Evolutionary conservation across 2,113 vertebrate genomes (phyloP).

Genomic region (Oceanodroma tethys): DNA sequence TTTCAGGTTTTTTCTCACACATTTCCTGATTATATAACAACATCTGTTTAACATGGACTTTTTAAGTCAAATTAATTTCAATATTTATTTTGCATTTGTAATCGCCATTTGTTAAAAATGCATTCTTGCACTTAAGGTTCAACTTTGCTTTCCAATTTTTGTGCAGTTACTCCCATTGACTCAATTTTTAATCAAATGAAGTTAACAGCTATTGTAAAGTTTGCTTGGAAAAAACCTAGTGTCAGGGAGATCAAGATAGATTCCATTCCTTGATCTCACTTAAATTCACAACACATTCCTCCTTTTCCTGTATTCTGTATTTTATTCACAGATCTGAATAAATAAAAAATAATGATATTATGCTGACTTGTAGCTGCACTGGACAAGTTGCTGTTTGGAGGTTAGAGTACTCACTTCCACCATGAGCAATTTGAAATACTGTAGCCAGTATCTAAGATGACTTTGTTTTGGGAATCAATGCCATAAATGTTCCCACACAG

Average conservation of each 20-base stretch:
- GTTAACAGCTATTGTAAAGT: background rate
- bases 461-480: background rate
- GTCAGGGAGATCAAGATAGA: background rate
- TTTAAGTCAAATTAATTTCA: background rate
- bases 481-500: background rate
- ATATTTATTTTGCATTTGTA: background rate
- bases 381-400: background rate
- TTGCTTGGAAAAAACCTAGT: background rate
- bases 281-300: background rate
- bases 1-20: background rate
- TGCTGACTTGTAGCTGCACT: background rate
- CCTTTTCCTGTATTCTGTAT: background rate
- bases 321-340: background rate
- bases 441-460: background rate
- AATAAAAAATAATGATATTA: background rate
- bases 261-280: background rate
- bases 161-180: background rate
- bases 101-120: background rate
- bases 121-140: background rate
- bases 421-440: background rate
- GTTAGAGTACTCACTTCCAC: background rate
- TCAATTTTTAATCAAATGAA: fast-evolving
- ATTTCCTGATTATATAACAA: background rate
- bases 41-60: background rate
- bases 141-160: background rate